Base-by-base conservation (phyloP, 2,888 invertebrate genomes). In the Bhutanitis thaidina region DNA sequence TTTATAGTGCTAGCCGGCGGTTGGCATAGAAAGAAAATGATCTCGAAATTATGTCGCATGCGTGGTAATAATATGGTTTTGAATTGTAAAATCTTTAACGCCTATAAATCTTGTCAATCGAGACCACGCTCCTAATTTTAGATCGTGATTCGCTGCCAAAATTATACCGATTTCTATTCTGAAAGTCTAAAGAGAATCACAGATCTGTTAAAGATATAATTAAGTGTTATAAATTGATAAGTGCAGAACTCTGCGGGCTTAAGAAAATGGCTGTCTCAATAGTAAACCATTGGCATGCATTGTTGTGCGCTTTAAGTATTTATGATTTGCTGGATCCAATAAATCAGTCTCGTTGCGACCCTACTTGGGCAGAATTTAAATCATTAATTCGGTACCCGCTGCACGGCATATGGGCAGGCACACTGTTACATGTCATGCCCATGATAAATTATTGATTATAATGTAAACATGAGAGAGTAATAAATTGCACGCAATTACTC, bases 321-420 rank as follows among this genome's bases (percentile, higher is more conserved):
- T 68, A 65, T 65, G 63, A 66, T 58, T 56, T 56, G 56, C 67
- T 61, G 57, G 65, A 58, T 69, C 56, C 58, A 59, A 74, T 78
- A 76, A 76, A 80, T 77, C 76, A 74, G 62, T 70, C 62, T 63
- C 65, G 68, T 65, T 55, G 56, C 53, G 63, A 61, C 67, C 73
- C 58, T 73, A 71, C 62, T 70, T 71, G 73, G 69, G 49, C 48
- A 57, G 65, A 63, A 61, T 59, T 63, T 78, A 72, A 44, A 44
- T 51, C 35, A 51, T 45, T 40, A 29, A 73, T 74, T 75, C 64
- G 61, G 67, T 63, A 65, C 57, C 60, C 60, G 29, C 16, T 38
- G 39, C 39, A 35, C 27, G 16, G 16, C 37, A 40, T 20, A 49
- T 13, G n/a, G n/a, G n/a, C n/a, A 27, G 14, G 14, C 37, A n/a